Percentiles rank a stretch among this genome's conserved stretches.
Evolutionary conservation across 2,888 invertebrate species (phyloP).

Genomic region (Microplitis manilae): DNA sequence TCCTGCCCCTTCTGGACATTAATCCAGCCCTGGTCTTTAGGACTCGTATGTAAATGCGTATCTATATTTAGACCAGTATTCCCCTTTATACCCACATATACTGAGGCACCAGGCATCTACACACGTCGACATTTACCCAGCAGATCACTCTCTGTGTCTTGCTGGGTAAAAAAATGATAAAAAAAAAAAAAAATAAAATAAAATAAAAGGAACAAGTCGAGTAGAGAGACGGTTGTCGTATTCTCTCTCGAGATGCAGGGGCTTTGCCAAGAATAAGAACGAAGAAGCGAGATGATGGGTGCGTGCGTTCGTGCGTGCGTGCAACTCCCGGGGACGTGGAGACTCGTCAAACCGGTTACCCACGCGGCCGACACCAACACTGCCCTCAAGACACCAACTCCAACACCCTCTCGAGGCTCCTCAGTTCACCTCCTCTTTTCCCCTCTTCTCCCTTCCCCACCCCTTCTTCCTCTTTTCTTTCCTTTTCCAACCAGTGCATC

Average conservation of each 20-base stretch:
- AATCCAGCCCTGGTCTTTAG: constrained; percentile 69
- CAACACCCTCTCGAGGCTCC: constrained; percentile 52
- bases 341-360: constrained; percentile 70
- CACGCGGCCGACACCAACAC: constrained; percentile 65
- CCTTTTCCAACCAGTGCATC: neutral
- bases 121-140: constrained; percentile 20
- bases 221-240: neutral
- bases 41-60: constrained; percentile 70
- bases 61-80: constrained; percentile 71
- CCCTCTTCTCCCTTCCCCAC: neutral
- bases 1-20: constrained; percentile 63
- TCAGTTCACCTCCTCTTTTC: neutral
- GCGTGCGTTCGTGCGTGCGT: constrained; percentile 46
- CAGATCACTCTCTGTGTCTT: neutral
- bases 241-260: neutral
- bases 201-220: constrained; percentile 3
- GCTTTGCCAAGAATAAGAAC: constrained; percentile 8
- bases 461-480: neutral
- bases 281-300: constrained; percentile 10
- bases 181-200: neutral
- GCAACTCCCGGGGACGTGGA: constrained; percentile 59
- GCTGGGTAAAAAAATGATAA: neutral
- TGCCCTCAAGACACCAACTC: constrained; percentile 52
- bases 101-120: constrained; percentile 22
- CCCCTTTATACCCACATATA: constrained; percentile 53